Evolutionary conservation across 2,797 vertebrate species (phyloP), one percentile per base, ranked within the genome.

Genomic region (Lindbergichthys nudifrons): DNA sequence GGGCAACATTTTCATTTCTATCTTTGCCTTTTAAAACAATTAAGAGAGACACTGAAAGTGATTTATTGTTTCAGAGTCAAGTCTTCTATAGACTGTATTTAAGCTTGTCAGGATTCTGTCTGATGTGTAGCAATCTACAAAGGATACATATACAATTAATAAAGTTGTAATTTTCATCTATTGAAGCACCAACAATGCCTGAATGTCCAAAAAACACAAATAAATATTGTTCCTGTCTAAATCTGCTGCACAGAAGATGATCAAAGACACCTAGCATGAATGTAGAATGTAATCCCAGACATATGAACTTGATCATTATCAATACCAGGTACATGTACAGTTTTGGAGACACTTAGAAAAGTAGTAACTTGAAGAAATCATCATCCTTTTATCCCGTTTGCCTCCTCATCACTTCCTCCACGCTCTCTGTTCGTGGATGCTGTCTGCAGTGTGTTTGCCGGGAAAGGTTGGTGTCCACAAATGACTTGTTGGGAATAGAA

Each of bases 401-500:
- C 52, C 19, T 68, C 64, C 18, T 66, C 30, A 8, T 58, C 3
- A 5, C 32, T 16, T 58, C 23, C 23, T 11, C 43, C 15, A 10
- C 21, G 1, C 26, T 41, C 60, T 72, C 45, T 58, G 3, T 58
- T 79, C 46, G 79, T 54, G 43, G 53, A 45, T 39, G 46, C 21
- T 65, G 36, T 76, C 53, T 76, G 62, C 59, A 61, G 60, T 16
- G 15, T 13, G 10, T 82, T 79, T 84, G 63, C 73, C 53, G 53
- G 83, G 70, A 83, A 81, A 62, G 60, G 60, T 54, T 75, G 68
- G 65, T 75, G 65, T 84, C 70, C 72, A 67, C 81, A 85, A 87
- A 85, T 81, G 65, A 81, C 80, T 79, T 56, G 45, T 64, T 89
- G 83, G 85, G 82, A 89, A 86, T 73, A 65, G 67, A 73, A 51